phyloP scores from a whole-genome alignment of 2,113 vertebrate species.

The Piaya cayana region DNA sequence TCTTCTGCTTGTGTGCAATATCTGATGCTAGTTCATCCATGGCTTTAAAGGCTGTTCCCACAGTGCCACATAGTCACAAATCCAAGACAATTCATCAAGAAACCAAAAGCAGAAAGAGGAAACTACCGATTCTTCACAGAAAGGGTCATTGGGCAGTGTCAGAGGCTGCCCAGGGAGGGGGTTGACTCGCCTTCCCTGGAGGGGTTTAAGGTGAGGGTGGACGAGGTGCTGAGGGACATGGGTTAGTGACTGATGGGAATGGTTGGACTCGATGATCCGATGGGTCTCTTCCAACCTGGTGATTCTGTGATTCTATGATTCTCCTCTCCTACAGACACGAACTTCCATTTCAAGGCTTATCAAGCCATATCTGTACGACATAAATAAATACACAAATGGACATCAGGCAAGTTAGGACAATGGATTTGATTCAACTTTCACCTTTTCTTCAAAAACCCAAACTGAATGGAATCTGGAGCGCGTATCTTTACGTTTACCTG shows the following conservation, averaged over 20 bases:
- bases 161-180: too few species aligned
- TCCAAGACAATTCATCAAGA: background rate
- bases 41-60: background rate
- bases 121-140: background rate
- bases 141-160: too few species aligned
- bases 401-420: background rate
- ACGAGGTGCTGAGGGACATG: too few species aligned
- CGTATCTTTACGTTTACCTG: constrained; percentile 14
- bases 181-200: too few species aligned
- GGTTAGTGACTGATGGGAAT: too few species aligned
- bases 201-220: too few species aligned
- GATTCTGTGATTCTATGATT: too few species aligned
- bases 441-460: background rate
- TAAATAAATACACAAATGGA: background rate
- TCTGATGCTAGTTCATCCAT: fast-evolving
- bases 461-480: background rate
- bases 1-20: background rate
- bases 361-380: background rate
- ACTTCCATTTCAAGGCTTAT: background rate
- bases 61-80: background rate
- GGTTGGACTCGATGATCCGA: too few species aligned
- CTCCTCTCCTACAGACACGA: background rate
- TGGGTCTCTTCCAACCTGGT: too few species aligned
- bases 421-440: background rate
- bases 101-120: background rate